These are phyloP conservation scores for Zeugodacus cucurbitae DNA, from an alignment of 1,140 invertebrate genomes.

Conservation along the genomic window DNA sequence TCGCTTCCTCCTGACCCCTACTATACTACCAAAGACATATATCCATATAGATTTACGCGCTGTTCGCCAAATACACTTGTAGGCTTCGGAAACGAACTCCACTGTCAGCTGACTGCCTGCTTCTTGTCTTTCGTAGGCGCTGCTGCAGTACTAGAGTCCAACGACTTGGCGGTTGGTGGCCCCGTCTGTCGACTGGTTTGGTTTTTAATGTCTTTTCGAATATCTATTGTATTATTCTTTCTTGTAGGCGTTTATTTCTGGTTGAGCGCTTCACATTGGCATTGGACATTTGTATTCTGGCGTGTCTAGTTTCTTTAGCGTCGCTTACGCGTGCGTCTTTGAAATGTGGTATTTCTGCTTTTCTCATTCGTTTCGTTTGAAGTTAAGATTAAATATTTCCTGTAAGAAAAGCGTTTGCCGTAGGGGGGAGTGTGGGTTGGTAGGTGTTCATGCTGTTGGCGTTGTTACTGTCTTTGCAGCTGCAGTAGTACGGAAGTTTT, in stretches of 20 bases:
- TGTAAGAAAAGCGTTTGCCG: neutral
- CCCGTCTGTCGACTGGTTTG: neutral
- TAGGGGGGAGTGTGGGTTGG: neutral
- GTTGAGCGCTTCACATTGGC: constrained; percentile 20
- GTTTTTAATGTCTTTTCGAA: constrained; percentile 38
- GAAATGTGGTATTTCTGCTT: neutral
- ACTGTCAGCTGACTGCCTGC: neutral
- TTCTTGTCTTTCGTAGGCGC: neutral
- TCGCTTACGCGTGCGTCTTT: neutral
- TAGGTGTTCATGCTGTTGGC: neutral
- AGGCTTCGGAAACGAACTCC: neutral
- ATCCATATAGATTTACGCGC: neutral
- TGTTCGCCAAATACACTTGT: neutral
- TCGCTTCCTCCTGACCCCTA: neutral
- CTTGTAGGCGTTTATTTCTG: constrained; percentile 36
- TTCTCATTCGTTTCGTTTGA: neutral
- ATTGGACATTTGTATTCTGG: neutral
- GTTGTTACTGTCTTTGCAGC: neutral
- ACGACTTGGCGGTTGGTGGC: neutral
- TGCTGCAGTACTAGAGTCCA: neutral
- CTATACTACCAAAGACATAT: neutral
- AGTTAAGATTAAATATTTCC: neutral
- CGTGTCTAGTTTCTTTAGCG: neutral
- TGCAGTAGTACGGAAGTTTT: neutral
- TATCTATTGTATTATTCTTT: neutral